phyloP scores from a whole-genome alignment of 2,888 invertebrate genomes.

The Trachelus troglodyta region DNA sequence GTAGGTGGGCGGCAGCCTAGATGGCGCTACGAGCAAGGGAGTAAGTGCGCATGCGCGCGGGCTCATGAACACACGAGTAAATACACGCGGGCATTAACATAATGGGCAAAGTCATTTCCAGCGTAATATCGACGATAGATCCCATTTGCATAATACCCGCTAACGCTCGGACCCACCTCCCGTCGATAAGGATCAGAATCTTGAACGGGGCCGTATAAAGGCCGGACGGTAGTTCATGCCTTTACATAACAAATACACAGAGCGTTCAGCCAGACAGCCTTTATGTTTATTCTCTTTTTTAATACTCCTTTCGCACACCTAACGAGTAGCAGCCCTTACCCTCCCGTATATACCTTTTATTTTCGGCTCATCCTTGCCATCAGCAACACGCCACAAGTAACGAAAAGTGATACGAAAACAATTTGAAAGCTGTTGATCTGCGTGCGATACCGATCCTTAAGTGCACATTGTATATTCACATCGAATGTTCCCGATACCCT shows the following conservation, averaged over 20 bases:
- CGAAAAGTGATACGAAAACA: background rate
- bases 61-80: background rate
- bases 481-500: background rate
- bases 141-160: constrained; percentile 12
- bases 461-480: background rate
- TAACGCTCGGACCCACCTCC: constrained; percentile 2
- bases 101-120: constrained; percentile 11
- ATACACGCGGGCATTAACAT: background rate
- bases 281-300: background rate
- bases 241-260: background rate
- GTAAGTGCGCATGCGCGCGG: background rate
- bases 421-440: background rate
- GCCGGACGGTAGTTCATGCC: background rate
- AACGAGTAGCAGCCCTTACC: background rate
- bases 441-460: background rate
- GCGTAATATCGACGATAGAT: constrained; percentile 3
- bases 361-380: background rate
- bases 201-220: background rate
- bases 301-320: background rate
- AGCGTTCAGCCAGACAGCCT: background rate
- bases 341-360: background rate
- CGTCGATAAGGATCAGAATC: constrained; percentile 1
- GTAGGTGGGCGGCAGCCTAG: background rate
- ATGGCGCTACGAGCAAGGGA: background rate
- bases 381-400: background rate